Evolutionary conservation across 2,888 invertebrate genomes (phyloP).

Genomic region (Macropis europaea): DNA sequence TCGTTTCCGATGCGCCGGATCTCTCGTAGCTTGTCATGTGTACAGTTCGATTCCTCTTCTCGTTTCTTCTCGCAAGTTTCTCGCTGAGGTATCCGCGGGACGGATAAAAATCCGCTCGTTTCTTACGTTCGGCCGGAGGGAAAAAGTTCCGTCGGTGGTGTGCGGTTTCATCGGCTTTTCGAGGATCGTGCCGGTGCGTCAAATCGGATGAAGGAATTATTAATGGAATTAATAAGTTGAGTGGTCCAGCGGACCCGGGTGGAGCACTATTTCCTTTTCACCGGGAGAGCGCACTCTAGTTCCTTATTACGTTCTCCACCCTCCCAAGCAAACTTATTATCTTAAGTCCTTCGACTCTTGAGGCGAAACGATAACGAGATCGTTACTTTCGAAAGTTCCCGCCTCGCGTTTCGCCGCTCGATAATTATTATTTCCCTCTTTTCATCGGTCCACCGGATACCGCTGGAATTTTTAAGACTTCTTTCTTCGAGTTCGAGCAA

Average conservation of each 20-base stretch:
- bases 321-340: slow-evolving; percentile 61
- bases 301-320: slow-evolving; percentile 61
- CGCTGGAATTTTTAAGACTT: slow-evolving; percentile 57
- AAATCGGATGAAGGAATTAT: slow-evolving; percentile 64
- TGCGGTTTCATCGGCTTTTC: slow-evolving; percentile 19
- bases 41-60: neutral
- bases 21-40: neutral
- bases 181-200: slow-evolving; percentile 48
- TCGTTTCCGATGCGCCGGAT: slow-evolving; percentile 17
- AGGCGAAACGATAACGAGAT: slow-evolving; percentile 64
- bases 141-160: slow-evolving; percentile 21
- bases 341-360: slow-evolving; percentile 62
- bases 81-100: neutral
- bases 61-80: neutral
- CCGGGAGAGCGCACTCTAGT: slow-evolving; percentile 54
- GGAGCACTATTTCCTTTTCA: slow-evolving; percentile 57
- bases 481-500: slow-evolving; percentile 57
- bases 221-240: slow-evolving; percentile 65
- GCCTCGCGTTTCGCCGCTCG: slow-evolving; percentile 58
- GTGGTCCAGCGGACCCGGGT: slow-evolving; percentile 48
- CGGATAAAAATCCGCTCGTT: neutral
- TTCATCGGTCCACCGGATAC: slow-evolving; percentile 39
- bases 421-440: slow-evolving; percentile 60
- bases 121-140: slow-evolving; percentile 2
- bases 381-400: slow-evolving; percentile 63